Conservation (phyloP, 2,113 vertebrate genomes). For the Pedionomus torquatus region DNA sequence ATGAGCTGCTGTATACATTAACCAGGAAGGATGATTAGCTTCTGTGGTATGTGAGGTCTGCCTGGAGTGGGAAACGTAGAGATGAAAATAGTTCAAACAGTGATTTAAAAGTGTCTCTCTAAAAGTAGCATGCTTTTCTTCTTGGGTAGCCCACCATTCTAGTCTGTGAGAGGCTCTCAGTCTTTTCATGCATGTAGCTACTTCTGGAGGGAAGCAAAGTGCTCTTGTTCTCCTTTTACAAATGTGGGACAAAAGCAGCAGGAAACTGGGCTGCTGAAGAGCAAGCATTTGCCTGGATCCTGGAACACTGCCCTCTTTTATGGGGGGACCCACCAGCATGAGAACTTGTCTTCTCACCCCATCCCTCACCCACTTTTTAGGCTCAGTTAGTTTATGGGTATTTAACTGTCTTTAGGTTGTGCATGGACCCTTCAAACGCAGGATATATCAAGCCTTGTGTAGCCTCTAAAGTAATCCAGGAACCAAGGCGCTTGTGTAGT, state of each 20-base stretch:
- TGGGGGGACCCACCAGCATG: fast-evolving
- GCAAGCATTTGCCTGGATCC: neutral
- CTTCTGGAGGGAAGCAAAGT: neutral
- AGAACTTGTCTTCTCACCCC: neutral
- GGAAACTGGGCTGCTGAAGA: neutral
- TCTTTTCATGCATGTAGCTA: neutral
- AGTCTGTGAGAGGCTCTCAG: neutral
- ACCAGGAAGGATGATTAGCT: neutral
- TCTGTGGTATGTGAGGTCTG: neutral
- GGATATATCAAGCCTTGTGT: neutral
- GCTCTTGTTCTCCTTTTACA: neutral
- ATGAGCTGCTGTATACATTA: neutral
- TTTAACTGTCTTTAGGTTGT: neutral
- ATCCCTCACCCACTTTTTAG: neutral
- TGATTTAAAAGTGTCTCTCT: neutral
- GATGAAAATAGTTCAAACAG: conserved; percentile 21
- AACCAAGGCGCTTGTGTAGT: neutral
- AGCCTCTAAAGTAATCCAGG: neutral
- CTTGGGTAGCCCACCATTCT: neutral
- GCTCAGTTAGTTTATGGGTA: neutral
- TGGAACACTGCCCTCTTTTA: neutral
- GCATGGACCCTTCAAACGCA: neutral
- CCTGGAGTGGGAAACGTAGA: conserved; percentile 13
- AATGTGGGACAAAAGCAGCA: neutral
- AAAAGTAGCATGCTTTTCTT: conserved; percentile 15